phyloP scores from a whole-genome alignment of 2,888 invertebrate species.

The Serrognathus titanus region DNA sequence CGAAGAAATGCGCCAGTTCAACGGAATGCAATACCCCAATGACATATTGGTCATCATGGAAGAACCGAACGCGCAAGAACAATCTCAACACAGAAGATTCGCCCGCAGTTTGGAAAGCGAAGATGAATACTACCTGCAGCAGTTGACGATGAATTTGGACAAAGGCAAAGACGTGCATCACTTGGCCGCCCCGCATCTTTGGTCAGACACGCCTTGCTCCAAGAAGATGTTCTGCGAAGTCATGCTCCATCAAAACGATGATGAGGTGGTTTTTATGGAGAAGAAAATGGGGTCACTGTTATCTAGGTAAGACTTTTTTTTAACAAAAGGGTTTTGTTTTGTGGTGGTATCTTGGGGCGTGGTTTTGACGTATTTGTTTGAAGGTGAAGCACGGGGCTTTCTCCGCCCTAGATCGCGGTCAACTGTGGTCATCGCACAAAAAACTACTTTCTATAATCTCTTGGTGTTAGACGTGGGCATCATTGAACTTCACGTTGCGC shows the following conservation, averaged over 20 bases:
- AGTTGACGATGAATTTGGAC: constrained; percentile 39
- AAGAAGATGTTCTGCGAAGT: constrained; percentile 75
- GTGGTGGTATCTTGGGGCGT: background rate
- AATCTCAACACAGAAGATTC: constrained; percentile 37
- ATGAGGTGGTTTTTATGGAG: constrained; percentile 72
- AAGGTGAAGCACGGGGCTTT: background rate
- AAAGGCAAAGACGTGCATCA: constrained; percentile 29
- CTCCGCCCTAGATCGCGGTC: too few species aligned
- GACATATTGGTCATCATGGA: constrained; percentile 40
- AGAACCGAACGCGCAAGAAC: constrained; percentile 18
- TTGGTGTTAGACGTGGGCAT: too few species aligned
- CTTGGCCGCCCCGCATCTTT: constrained; percentile 49
- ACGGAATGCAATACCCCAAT: constrained; percentile 28
- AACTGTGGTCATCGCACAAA: too few species aligned
- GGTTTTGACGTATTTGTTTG: background rate
- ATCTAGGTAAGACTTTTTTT: constrained; percentile 59
- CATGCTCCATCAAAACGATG: constrained; percentile 65
- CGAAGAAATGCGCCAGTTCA: constrained; percentile 37
- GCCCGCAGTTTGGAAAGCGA: constrained; percentile 37
- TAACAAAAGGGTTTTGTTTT: background rate
- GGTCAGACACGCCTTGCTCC: constrained; percentile 75
- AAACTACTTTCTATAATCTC: too few species aligned
- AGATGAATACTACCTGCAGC: constrained; percentile 45
- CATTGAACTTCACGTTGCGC: too few species aligned
- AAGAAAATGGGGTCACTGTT: constrained; percentile 74